phyloP scores from a whole-genome alignment of 2,113 vertebrate species.

The Tricholaema leucomelas region DNA sequence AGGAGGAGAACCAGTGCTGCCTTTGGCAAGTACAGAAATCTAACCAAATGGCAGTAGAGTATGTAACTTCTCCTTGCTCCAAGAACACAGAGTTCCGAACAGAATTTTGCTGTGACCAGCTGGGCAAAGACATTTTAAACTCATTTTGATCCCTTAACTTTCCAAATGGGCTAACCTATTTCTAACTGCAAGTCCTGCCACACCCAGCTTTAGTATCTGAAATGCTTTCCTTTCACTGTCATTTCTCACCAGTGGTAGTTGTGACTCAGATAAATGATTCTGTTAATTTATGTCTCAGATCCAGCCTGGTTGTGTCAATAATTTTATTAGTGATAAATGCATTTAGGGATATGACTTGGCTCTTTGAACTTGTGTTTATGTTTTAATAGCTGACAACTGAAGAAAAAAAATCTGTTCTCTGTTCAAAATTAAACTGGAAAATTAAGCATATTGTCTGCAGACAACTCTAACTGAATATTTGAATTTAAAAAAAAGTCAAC shows the following conservation, averaged over 20 bases:
- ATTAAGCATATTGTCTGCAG: background rate
- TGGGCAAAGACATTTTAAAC: background rate
- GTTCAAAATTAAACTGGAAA: background rate
- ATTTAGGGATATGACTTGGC: background rate
- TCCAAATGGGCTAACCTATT: background rate
- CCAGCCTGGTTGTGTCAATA: background rate
- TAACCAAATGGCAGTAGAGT: background rate
- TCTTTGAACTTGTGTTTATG: background rate
- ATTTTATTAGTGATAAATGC: constrained; percentile 19
- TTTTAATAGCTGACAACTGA: background rate
- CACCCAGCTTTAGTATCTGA: background rate
- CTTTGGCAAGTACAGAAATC: background rate
- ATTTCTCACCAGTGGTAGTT: background rate
- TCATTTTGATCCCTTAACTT: background rate
- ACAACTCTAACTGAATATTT: background rate
- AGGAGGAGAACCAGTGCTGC: background rate
- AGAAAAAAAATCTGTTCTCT: background rate
- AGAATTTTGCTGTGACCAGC: background rate
- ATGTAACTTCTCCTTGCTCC: background rate
- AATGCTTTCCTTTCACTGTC: background rate
- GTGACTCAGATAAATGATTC: background rate
- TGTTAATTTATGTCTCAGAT: background rate
- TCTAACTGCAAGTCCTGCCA: background rate
- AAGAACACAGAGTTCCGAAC: background rate
- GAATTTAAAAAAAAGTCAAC: background rate